Evolutionary conservation across 2,113 vertebrate genomes (phyloP).

Genomic region (Indicator maculatus): DNA sequence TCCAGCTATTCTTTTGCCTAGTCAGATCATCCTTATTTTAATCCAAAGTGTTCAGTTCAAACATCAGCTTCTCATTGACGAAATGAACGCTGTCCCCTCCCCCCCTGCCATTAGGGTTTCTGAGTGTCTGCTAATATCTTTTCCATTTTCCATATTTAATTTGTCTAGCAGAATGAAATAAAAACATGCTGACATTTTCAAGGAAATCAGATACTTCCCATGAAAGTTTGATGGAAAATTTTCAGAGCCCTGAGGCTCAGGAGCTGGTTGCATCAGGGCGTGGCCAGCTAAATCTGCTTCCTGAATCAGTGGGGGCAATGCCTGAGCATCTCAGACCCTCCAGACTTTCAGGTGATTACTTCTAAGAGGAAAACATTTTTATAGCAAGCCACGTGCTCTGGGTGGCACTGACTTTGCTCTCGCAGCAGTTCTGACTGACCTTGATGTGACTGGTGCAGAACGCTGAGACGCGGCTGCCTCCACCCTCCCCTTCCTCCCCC

Average conservation of each 20-base stretch:
- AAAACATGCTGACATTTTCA: constrained; percentile 33
- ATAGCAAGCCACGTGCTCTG: not conserved
- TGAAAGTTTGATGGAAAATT: constrained; percentile 45
- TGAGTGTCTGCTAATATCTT: not conserved
- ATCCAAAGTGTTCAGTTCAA: not conserved
- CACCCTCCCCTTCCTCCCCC: constrained; percentile 9
- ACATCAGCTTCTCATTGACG: not conserved
- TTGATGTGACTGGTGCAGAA: constrained; percentile 34
- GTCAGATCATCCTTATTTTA: not conserved
- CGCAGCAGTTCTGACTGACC: constrained; percentile 44
- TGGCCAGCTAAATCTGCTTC: not conserved
- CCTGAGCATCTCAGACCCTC: not conserved
- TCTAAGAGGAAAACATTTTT: not conserved
- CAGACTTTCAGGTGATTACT: not conserved
- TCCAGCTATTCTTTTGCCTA: not conserved
- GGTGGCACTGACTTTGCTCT: constrained; percentile 20
- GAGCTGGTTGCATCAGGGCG: not conserved
- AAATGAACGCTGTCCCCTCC: not conserved
- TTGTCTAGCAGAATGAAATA: constrained; percentile 11
- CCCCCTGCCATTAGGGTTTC: not conserved
- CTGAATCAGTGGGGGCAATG: not conserved
- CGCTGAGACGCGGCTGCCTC: not conserved
- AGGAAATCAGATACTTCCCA: constrained; percentile 14
- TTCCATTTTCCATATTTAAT: not conserved
- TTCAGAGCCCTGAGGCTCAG: not conserved